Base-by-base conservation (phyloP, 1,140 invertebrate genomes). In the Mycetomoellerius zeteki region DNA sequence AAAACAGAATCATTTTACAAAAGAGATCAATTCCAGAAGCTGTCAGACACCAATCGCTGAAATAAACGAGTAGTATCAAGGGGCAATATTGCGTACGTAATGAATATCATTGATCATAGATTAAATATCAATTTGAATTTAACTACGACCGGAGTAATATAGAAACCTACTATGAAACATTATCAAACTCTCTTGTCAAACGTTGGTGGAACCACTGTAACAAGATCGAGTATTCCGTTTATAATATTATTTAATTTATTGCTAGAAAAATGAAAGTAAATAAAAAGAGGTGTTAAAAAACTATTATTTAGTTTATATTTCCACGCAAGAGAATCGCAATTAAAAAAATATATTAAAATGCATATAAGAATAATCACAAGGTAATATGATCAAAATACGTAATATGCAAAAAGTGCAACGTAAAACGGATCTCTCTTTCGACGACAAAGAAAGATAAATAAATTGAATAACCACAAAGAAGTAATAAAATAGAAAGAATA, bases 101-200 rank as follows among this genome's bases (percentile, higher is more conserved):
- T 30, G 54, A 81, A 84, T 73, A 75, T 73, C 80, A 47, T 58
- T 43, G 19, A 75, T 58, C 24, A 24, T 12, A 60, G 37, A 73
- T 84, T 73, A 84, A 84, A 84, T 84, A 84, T 84, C 80, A 60
- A 43, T 60, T 60, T 60, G n/a, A 84, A 47, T 84, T 75, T 73
- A 60, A 14, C n/a, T 7, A 24, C 37, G 4, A 47, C 19, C 52
- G 24, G 60, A 60, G 21, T 37, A 84, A 84, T 50, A 12, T 43
- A 43, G 8, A 43, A 43, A 8, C 50, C 6, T 43, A 60, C 14
- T 21, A 43, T n/a, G 19, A 14, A 50, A 47, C 52, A 27, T 1
- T 24, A 21, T 75, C 54, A 73, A 73, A 84, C 3, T 27, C 62
- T 24, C 37, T 54, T 43, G 12, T 21, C 33, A 21, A 24, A 60